Conservation (phyloP, 1,140 invertebrate species). For the Asobara japonica region DNA sequence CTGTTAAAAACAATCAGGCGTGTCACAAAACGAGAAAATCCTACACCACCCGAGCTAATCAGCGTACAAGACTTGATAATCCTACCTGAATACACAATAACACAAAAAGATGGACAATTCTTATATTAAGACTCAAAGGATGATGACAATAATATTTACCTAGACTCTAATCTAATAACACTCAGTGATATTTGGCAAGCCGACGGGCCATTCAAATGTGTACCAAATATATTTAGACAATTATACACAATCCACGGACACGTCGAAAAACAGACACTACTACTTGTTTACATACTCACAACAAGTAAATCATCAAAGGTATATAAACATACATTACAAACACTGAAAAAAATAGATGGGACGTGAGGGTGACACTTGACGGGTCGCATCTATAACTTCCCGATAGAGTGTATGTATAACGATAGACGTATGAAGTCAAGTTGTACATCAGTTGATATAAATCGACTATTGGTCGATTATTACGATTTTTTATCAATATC, state of each 20-base stretch:
- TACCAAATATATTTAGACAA: slow-evolving; percentile 31
- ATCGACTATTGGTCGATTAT: too few species aligned
- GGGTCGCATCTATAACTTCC: too few species aligned
- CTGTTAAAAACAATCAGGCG: background rate
- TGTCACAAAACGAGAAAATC: background rate
- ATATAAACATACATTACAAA: slow-evolving; percentile 16
- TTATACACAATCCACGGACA: slow-evolving; percentile 38
- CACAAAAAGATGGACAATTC: background rate
- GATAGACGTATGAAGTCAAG: too few species aligned
- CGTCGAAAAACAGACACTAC: slow-evolving; percentile 11
- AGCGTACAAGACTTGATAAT: background rate
- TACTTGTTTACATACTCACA: slow-evolving; percentile 20
- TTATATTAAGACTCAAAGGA: background rate
- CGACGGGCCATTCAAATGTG: slow-evolving; percentile 34
- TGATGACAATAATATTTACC: background rate
- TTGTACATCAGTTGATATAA: too few species aligned
- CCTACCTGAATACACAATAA: background rate
- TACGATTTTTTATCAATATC: too few species aligned
- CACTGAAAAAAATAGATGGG: too few species aligned
- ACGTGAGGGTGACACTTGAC: too few species aligned
- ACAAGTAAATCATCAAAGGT: slow-evolving; percentile 8
- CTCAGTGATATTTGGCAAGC: slow-evolving; percentile 24
- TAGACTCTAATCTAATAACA: background rate
- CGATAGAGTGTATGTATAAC: too few species aligned
- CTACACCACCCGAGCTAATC: background rate